Evolutionary conservation across 2,888 invertebrate genomes (phyloP).

Genomic region (Pomacea canaliculata): DNA sequence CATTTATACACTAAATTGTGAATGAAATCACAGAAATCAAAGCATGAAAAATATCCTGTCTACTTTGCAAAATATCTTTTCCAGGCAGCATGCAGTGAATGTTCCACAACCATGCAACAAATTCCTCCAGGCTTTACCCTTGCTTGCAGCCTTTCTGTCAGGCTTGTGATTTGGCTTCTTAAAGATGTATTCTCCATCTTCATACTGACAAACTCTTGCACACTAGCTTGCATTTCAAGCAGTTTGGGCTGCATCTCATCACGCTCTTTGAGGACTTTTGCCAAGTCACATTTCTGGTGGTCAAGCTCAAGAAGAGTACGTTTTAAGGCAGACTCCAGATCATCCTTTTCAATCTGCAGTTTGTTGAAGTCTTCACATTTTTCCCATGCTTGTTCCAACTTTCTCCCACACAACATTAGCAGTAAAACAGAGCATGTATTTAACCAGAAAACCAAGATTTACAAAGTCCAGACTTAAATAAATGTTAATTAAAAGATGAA

Average conservation of each 20-base stretch:
- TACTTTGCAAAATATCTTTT: too few relatives aligned
- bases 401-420: background rate
- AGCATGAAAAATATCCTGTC: too few relatives aligned
- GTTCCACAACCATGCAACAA: too few relatives aligned
- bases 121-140: conserved; percentile 42
- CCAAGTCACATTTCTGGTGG: conserved; percentile 33
- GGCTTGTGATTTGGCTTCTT: conserved; percentile 45
- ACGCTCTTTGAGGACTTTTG: conserved; percentile 36
- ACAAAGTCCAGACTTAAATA: too few relatives aligned
- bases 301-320: conserved; percentile 31
- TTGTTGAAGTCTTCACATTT: conserved; percentile 34
- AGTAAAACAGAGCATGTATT: background rate
- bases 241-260: conserved; percentile 38
- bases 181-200: conserved; percentile 44
- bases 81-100: too few relatives aligned
- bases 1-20: too few relatives aligned
- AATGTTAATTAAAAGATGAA: too few relatives aligned
- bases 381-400: conserved; percentile 16
- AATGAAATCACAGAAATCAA: too few relatives aligned
- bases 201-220: conserved; percentile 34
- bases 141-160: conserved; percentile 45
- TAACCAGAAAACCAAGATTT: background rate
- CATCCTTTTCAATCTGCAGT: conserved; percentile 39
- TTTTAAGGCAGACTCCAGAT: conserved; percentile 38
- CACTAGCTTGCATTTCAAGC: conserved; percentile 37